phyloP scores from a whole-genome alignment of 2,888 invertebrate species.

The Drosophila conformis region DNA sequence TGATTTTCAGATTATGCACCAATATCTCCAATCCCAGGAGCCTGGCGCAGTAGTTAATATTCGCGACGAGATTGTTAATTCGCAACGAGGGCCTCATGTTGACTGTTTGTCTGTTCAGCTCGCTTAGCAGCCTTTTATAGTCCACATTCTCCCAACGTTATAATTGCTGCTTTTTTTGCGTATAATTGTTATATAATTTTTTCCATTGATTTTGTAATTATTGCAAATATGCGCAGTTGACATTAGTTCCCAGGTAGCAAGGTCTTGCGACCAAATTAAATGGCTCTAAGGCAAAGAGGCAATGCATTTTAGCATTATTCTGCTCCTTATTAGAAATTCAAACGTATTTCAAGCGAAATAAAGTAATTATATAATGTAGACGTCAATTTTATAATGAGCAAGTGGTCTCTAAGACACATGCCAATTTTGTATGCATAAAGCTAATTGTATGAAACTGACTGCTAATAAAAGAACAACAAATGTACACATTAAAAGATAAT shows the following conservation, averaged over 20 bases:
- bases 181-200: conserved; percentile 26
- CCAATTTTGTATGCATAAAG: background rate
- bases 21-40: conserved; percentile 56
- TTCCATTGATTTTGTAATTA: conserved; percentile 36
- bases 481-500: background rate
- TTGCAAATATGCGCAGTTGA: conserved; percentile 34
- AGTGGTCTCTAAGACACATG: background rate
- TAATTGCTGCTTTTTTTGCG: conserved; percentile 30
- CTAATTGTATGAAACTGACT: background rate
- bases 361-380: background rate
- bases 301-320: background rate
- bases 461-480: background rate
- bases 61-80: conserved; percentile 24
- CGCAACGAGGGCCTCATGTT: conserved; percentile 32
- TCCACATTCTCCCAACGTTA: background rate
- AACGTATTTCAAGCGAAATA: background rate
- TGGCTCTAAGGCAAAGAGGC: background rate
- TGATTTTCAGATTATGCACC: conserved; percentile 5
- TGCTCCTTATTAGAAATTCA: background rate
- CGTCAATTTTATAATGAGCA: background rate
- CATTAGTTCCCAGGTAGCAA: conserved; percentile 33
- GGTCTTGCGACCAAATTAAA: conserved; percentile 16
- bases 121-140: conserved; percentile 46
- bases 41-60: conserved; percentile 36
- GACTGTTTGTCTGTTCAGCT: conserved; percentile 16